phyloP scores from a whole-genome alignment of 2,888 invertebrate genomes.

The Epistrophe grossulariae region DNA sequence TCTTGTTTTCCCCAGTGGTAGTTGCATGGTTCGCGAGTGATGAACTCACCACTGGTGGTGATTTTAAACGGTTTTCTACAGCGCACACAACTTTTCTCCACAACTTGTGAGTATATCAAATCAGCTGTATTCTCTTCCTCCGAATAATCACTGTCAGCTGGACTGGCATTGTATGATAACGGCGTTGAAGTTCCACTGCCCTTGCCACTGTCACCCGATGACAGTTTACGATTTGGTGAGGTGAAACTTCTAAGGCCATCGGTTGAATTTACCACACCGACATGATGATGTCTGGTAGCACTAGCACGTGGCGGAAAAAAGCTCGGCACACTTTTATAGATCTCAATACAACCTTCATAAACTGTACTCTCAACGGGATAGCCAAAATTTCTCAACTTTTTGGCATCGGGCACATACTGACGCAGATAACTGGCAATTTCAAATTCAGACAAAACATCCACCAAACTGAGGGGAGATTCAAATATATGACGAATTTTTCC shows the following conservation, averaged over 20 bases:
- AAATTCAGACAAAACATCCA: slow-evolving; percentile 83
- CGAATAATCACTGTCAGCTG: slow-evolving; percentile 83
- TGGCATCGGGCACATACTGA: slow-evolving; percentile 86
- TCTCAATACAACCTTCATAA: slow-evolving; percentile 87
- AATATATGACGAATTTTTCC: slow-evolving; percentile 78
- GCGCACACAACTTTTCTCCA: slow-evolving; percentile 88
- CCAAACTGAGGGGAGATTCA: slow-evolving; percentile 83
- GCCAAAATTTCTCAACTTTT: slow-evolving; percentile 88
- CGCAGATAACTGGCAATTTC: slow-evolving; percentile 86
- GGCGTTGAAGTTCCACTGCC: slow-evolving; percentile 85
- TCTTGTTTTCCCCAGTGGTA: slow-evolving; percentile 96
- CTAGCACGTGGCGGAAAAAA: slow-evolving; percentile 79
- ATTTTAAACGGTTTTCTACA: slow-evolving; percentile 90
- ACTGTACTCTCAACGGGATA: slow-evolving; percentile 89
- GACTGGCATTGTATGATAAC: slow-evolving; percentile 85
- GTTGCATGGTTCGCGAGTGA: slow-evolving; percentile 89
- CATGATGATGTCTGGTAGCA: slow-evolving; percentile 32
- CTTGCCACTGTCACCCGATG: slow-evolving; percentile 85
- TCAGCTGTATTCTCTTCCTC: slow-evolving; percentile 77
- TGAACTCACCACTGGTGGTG: slow-evolving; percentile 89
- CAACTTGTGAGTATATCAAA: slow-evolving; percentile 78
- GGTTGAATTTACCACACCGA: slow-evolving; percentile 79
- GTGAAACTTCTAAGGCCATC: slow-evolving; percentile 78
- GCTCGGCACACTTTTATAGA: slow-evolving; percentile 86
- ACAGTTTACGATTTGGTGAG: slow-evolving; percentile 57